Percentiles rank a stretch among this genome's conserved stretches.
These are phyloP conservation scores for Andrena trimmerana DNA, from an alignment of 2,888 invertebrate genomes.

Conservation along the genomic window DNA sequence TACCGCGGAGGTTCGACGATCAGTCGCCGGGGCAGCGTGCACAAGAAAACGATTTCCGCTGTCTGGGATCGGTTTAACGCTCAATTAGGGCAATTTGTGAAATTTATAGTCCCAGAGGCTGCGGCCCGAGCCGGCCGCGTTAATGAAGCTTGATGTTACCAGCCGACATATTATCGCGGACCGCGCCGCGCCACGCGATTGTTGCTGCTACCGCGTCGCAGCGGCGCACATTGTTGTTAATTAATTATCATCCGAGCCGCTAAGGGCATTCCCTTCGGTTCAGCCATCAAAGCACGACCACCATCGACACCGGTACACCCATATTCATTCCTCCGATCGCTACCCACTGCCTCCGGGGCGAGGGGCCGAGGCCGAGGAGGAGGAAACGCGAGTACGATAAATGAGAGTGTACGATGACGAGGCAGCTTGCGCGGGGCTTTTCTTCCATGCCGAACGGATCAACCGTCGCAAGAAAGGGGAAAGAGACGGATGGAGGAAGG, in stretches of 20 bases:
- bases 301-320: constrained; percentile 7
- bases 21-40: constrained; percentile 14
- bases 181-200: constrained; percentile 39
- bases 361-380: background rate
- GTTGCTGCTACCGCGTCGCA: background rate
- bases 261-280: constrained; percentile 30
- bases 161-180: constrained; percentile 58
- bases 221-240: constrained; percentile 53
- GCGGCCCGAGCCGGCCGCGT: constrained; percentile 57
- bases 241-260: constrained; percentile 69
- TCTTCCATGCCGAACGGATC: constrained; percentile 44
- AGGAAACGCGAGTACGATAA: constrained; percentile 68
- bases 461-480: constrained; percentile 25
- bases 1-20: constrained; percentile 23
- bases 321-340: constrained; percentile 29
- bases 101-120: constrained; percentile 71
- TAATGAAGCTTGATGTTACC: constrained; percentile 69
- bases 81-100: constrained; percentile 73
- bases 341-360: background rate
- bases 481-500: constrained; percentile 59
- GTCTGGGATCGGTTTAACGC: constrained; percentile 66
- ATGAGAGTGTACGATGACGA: constrained; percentile 77
- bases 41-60: constrained; percentile 48
- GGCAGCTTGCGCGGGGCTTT: constrained; percentile 67
- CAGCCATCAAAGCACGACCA: constrained; percentile 41